These are phyloP conservation scores for Henricia sp. DNA, from an alignment of 53 echinoderm and acorn worm species.

Conservation along the genomic window DNA sequence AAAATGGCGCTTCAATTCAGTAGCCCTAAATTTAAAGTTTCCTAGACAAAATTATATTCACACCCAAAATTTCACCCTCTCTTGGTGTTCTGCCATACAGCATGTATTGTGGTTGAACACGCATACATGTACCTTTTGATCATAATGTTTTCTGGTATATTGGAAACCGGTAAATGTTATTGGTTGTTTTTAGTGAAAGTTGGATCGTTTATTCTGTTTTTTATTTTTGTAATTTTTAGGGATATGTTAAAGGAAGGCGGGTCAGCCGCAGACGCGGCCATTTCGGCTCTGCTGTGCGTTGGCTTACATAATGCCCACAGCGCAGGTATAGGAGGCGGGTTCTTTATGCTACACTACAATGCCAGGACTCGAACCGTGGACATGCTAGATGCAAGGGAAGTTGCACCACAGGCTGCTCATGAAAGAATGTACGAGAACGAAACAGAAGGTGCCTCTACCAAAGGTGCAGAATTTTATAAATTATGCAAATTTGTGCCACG, in stretches of 20 bases:
- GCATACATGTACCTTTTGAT: no score
- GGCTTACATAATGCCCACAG: conserved; percentile 81
- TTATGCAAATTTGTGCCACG: no score
- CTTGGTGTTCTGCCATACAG: no score
- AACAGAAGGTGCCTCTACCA: conserved; percentile 8
- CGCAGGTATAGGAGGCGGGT: conserved; percentile 83
- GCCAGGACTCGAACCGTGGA: conserved; percentile 8
- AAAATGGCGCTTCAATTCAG: no score
- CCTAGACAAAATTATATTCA: no score
- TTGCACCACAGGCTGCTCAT: conserved; percentile 67
- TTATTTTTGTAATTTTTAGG: conserved; percentile 39
- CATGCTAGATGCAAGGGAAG: conserved; percentile 72
- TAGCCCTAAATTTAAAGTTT: no score
- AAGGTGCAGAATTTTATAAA: neutral
- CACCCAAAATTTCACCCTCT: no score
- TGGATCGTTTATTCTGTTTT: no score
- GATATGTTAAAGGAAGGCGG: conserved; percentile 67
- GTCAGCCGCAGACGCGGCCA: conserved; percentile 79
- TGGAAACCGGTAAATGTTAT: no score
- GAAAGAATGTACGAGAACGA: conserved; percentile 71
- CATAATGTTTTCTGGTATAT: no score
- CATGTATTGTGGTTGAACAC: no score
- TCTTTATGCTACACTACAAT: conserved; percentile 76
- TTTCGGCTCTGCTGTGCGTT: conserved; percentile 78
- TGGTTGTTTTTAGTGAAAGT: no score